Percentiles rank a stretch among this genome's conserved stretches.
Evolutionary conservation across 2,113 vertebrate genomes (phyloP).

Genomic region (Clarias gariepinus): DNA sequence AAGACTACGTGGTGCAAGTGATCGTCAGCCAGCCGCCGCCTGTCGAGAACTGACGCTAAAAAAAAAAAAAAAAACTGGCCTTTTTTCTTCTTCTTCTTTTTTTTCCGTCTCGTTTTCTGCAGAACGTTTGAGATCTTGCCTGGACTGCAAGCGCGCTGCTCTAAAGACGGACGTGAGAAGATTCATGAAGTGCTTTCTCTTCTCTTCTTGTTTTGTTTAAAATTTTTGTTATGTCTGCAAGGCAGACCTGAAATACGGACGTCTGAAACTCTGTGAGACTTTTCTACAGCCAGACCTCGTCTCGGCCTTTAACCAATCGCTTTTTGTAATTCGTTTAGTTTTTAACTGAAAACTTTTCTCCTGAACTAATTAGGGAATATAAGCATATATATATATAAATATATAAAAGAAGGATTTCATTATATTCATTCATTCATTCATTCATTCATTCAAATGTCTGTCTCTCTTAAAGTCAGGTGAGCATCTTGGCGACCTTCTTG

Average conservation of each 20-base stretch:
- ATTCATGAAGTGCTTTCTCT: constrained; percentile 6
- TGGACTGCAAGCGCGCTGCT: background rate
- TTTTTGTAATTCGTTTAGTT: constrained; percentile 33
- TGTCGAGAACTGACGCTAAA: constrained; percentile 77
- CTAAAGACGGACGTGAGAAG: background rate
- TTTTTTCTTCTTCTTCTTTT: no score
- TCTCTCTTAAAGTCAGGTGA: constrained; percentile 9
- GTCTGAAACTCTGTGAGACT: constrained; percentile 2
- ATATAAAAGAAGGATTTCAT: background rate
- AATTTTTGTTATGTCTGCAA: constrained; percentile 52
- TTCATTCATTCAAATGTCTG: background rate
- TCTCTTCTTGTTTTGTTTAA: background rate
- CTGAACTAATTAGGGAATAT: constrained; percentile 42
- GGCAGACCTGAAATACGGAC: constrained; percentile 44
- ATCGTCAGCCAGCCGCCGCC: constrained; percentile 92
- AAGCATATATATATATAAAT: background rate
- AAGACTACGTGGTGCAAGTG: constrained; percentile 98
- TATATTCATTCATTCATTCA: background rate
- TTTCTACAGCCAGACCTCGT: background rate
- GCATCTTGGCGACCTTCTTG: constrained; percentile 11
- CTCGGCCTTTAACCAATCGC: constrained; percentile 39
- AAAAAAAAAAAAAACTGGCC: no score
- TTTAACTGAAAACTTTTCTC: constrained; percentile 43
- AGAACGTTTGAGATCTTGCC: background rate
- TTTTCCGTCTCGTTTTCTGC: no score